phyloP scores from a whole-genome alignment of 2,113 vertebrate genomes.

The Mustela lutreola region DNA sequence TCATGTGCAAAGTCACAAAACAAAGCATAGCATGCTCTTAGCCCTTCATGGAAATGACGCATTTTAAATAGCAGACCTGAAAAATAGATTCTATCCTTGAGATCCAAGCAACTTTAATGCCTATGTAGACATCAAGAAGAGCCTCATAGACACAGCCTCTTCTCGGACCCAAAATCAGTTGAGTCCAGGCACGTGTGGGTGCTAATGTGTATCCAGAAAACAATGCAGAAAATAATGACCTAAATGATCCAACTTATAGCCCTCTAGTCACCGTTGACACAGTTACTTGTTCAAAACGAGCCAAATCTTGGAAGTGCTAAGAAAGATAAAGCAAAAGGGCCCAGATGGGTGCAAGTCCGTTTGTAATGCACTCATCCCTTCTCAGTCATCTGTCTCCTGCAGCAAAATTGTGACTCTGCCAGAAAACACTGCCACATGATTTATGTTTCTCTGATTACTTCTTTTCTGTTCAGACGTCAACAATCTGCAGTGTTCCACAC shows the following conservation, averaged over 20 bases:
- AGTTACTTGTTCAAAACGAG: not conserved
- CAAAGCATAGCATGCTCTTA: conserved; percentile 39
- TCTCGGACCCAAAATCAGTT: not conserved
- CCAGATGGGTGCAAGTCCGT: not conserved
- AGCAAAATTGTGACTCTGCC: not conserved
- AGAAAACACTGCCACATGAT: not conserved
- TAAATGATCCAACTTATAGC: not conserved
- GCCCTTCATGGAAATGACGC: not conserved
- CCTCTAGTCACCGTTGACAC: not conserved
- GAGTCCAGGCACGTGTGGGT: not conserved
- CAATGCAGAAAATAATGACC: not conserved
- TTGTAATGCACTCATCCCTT: not conserved
- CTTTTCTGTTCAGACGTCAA: conserved; percentile 52
- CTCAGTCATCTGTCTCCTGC: not conserved
- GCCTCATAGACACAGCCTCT: not conserved
- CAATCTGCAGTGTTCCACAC: not conserved
- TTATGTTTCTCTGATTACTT: conserved; percentile 12
- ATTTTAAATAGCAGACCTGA: conserved; percentile 57
- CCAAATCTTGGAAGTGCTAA: not conserved
- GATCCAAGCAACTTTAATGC: conserved; percentile 41
- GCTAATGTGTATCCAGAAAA: not conserved
- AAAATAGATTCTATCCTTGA: not conserved
- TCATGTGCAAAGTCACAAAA: conserved; percentile 15
- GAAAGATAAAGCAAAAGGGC: not conserved
- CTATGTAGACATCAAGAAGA: not conserved